These are phyloP conservation scores for Acholoe squamosa DNA, from an alignment of 2,888 invertebrate genomes.

Conservation along the genomic window DNA sequence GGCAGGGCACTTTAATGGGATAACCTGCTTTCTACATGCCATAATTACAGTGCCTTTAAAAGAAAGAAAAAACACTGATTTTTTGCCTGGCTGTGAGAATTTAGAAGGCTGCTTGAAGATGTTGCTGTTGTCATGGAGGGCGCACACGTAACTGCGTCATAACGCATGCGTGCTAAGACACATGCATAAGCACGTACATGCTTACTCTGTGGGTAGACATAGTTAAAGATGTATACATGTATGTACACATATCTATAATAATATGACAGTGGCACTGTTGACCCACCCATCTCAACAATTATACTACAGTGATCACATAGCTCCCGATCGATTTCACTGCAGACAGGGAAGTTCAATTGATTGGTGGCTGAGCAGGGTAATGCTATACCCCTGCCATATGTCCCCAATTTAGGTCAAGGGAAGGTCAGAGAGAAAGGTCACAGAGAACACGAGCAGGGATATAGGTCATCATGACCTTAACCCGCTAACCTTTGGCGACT, in stretches of 20 bases:
- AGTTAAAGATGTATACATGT: conserved; percentile 1
- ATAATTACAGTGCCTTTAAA: too few species aligned
- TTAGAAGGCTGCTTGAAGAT: conserved; percentile 6
- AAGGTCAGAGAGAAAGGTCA: conserved; percentile 47
- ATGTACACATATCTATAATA: conserved; percentile 1
- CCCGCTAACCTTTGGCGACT: conserved; percentile 56
- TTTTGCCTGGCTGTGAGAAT: conserved; percentile 5
- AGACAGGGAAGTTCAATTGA: not conserved
- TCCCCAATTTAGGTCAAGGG: conserved; percentile 46
- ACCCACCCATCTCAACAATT: not conserved
- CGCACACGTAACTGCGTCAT: not conserved
- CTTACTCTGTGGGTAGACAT: too few species aligned
- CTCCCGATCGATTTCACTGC: not conserved
- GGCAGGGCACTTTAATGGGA: too few species aligned
- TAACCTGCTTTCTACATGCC: too few species aligned
- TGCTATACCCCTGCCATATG: not conserved
- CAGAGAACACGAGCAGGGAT: conserved; percentile 13
- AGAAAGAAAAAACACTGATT: not conserved
- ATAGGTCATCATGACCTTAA: conserved; percentile 17
- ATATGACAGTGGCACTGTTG: not conserved
- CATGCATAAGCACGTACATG: too few species aligned
- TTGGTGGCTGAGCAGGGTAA: not conserved
- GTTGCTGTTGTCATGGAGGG: conserved; percentile 25
- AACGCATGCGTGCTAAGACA: not conserved
- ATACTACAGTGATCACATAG: conserved; percentile 13